Evolutionary conservation across 92 coral and sea anemone genomes (phyloP), one percentile per base, ranked within the genome.

Genomic region (Epizoanthus rinbou): DNA sequence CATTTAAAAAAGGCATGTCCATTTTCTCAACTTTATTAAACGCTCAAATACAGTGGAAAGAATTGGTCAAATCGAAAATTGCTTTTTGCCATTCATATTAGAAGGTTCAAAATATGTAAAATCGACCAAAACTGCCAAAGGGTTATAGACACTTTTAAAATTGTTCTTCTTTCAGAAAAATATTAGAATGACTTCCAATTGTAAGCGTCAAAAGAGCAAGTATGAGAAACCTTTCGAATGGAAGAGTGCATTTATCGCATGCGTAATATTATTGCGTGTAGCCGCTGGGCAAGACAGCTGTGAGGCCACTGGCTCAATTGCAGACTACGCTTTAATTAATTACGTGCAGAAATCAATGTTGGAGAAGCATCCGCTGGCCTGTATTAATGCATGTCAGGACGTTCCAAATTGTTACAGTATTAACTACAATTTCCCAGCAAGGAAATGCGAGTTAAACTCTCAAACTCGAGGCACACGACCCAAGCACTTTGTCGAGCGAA

Each of bases 321-420:
- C 53, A 24, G 62, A 81, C 74, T 37, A 81, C 67, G 81, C 71
- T 57, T 53, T 86, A 5, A 19, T 67, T 13, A 75, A 82, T 81
- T 75, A 81, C 76, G 89, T 86, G 53, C 13, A 45, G 0, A 86
- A 64, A 50, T n/a, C 78, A 39, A 13, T 82, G n/a, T 33, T n/a
- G 18, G 57, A 24, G 17, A 43, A 86, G 63, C 50, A 62, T 21
- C 76, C 79, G 19, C 22, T 10, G 25, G 21, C 75, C 14, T 86
- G 89, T 64, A 35, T 86, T 35, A n/a, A 62, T 15, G 71, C 75
- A 8, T 86, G 86, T 23, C 75, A 86, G 35, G 64, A 63, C 53
- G 76, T 71, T 45, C 64, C 64, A 4, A 15, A 24, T 15, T 86
- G 89, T 31, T 86, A 71, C 56, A 86, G 89, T 14, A 17, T 81